Base-by-base conservation (phyloP, 2,113 vertebrate species). In the Tautogolabrus adspersus region DNA sequence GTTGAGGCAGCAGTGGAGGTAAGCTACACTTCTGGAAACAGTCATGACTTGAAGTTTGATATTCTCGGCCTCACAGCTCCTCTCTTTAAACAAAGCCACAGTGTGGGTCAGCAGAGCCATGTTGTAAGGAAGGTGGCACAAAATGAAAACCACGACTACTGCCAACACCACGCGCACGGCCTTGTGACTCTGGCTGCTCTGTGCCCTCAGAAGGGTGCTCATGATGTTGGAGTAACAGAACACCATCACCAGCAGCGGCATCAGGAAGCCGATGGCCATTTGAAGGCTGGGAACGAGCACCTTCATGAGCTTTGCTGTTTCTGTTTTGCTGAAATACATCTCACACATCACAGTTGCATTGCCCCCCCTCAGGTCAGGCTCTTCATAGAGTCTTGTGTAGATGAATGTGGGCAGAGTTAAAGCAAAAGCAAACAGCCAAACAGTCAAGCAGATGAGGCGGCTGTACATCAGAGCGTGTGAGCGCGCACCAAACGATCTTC, bases 1-100 rank as follows among this genome's bases (percentile, higher is more conserved):
- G 69, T 99, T 99, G 60, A 98, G 91, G 3, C 98, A 97, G 80
- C 97, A 97, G 83, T 97, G 97, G 54, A 98, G 94, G 89, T 97
- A 99, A 1, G 98, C 97, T 47, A 97, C 6, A 15, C 89, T 93
- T 77, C 94, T 94, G 2, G 94, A 95, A 67, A 91, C 18, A 1
- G 82, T 91, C 66, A 86, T 73, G 0, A 75, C 80, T 8, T 91
- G 88, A 16, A 87, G 47, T 10, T 90, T 86, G 0, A 76, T 21
- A 21, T 86, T 85, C 11, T 96, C 95, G 0, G 0, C 2, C 0
- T 56, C 0, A 56, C 98, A 99, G 0, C 49, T 10, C 21, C 89
- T 92, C 75, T 81, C 26, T 0, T 46, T 86, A 18, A 96, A 96
- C 51, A 96, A 91, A 4, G 88, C 85, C 4, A 66, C 0, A 0